Evolutionary conservation across 2,113 vertebrate genomes (phyloP).

Genomic region (Colaptes auratus): DNA sequence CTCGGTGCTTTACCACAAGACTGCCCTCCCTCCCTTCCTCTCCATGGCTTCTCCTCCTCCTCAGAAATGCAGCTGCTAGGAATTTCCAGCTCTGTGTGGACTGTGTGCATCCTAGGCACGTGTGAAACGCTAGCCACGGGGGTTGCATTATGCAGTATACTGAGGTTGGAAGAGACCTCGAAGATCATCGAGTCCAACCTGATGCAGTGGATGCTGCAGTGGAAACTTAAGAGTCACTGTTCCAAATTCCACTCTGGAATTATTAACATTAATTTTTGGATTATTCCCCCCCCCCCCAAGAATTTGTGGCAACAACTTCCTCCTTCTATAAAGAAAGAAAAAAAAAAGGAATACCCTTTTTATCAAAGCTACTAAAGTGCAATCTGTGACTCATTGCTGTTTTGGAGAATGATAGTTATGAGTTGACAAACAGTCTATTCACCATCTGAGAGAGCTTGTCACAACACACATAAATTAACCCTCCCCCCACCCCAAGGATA

Average conservation of each 20-base stretch:
- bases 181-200: too few species aligned
- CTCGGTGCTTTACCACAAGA: not conserved
- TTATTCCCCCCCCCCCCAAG: not conserved
- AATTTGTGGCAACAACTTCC: not conserved
- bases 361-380: conserved; percentile 23
- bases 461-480: conserved; percentile 65
- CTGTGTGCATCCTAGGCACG: not conserved
- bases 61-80: not conserved
- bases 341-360: not conserved
- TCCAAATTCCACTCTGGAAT: not conserved
- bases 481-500: not conserved
- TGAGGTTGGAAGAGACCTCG: too few species aligned
- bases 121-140: not conserved
- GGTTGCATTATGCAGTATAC: not conserved
- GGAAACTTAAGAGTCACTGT: not conserved
- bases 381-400: conserved; percentile 7
- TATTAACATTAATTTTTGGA: not conserved
- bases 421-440: conserved; percentile 64
- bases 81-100: not conserved
- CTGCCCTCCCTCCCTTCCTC: not conserved
- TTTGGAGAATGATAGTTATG: conserved; percentile 33
- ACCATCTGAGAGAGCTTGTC: conserved; percentile 49
- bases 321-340: too few species aligned
- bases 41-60: not conserved
- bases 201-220: not conserved